Evolutionary conservation across 92 coral and sea anemone species (phyloP).

Genomic region (Zoanthus sociatus): DNA sequence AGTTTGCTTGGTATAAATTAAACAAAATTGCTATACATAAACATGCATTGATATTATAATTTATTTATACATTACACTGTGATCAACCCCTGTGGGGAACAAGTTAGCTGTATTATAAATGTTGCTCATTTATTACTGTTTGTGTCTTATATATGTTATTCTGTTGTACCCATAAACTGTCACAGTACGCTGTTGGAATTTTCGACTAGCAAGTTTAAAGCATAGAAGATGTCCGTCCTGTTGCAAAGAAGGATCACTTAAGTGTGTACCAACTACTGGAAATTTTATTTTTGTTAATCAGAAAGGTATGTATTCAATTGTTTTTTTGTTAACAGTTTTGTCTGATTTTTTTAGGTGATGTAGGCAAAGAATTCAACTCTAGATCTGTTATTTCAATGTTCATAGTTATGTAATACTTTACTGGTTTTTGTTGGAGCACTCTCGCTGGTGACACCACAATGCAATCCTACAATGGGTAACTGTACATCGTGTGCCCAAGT

Average conservation of each 20-base stretch:
- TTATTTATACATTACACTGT: neutral
- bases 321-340: neutral
- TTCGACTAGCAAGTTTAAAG: neutral
- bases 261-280: slow-evolving; percentile 39
- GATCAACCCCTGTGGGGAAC: neutral
- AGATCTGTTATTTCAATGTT: neutral
- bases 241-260: slow-evolving; percentile 11
- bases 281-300: slow-evolving; percentile 42
- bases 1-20: neutral
- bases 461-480: too few relatives aligned
- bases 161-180: neutral
- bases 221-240: slow-evolving; percentile 1
- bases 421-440: too few relatives aligned
- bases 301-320: slow-evolving; percentile 36
- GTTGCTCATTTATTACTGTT: neutral
- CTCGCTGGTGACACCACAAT: too few relatives aligned
- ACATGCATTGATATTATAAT: neutral
- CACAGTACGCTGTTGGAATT: neutral
- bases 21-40: neutral
- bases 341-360: neutral
- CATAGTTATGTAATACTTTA: neutral
- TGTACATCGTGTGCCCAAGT: too few relatives aligned
- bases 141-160: neutral
- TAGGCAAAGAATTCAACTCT: neutral
- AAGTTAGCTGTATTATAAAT: neutral